Base-by-base conservation (phyloP, 2,797 vertebrate species). In the Lycodopsis pacificus region DNA sequence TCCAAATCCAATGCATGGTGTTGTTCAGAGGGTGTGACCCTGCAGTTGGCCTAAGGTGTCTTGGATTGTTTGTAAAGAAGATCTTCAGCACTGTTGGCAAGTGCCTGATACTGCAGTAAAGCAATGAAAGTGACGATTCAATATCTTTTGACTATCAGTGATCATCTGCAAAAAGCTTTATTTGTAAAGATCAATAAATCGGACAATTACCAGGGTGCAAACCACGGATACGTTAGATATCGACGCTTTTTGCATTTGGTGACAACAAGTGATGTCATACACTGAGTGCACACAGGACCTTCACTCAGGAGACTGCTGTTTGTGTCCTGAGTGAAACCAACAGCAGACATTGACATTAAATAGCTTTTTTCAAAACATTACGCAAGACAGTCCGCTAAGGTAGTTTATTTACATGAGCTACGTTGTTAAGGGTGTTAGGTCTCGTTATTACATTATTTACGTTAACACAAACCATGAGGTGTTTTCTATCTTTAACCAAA, bases 1-100 rank as follows among this genome's bases (percentile, higher is more conserved):
- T 54, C 58, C 15, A 63, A 51, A 71, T 75, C 61, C 46, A 53
- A 42, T n/a, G 17, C 9, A 36, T 59, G 44, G 61, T 32, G 61
- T 66, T 5, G 27, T 46, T 64, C 27, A 65, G 49, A 30, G 42
- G 27, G 42, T 53, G 48, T 32, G 38, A 46, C 34, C 46, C 8
- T 36, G 30, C 46, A 61, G 5, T 54, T 77, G 17, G 66, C 49
- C 30, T 22, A 3, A 17, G 49, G 68, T 54, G 69, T 66, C n/a
- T 65, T 17, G 6, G 20, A 49, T 54, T 44, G 25, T 32, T 8
- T 34, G 17, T 5, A n/a, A 67, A 65, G 22, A 68, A 7, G 30
- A 25, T 56, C 11, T 53, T 22, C 20, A 25, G 17, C 2, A 3
- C 6, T 11, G 40, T 3, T 65, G 56, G 51, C 34, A 56, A 46